Evolutionary conservation across 2,888 invertebrate species (phyloP), one percentile per base, ranked within the genome.

Genomic region (Mythimna impura): DNA sequence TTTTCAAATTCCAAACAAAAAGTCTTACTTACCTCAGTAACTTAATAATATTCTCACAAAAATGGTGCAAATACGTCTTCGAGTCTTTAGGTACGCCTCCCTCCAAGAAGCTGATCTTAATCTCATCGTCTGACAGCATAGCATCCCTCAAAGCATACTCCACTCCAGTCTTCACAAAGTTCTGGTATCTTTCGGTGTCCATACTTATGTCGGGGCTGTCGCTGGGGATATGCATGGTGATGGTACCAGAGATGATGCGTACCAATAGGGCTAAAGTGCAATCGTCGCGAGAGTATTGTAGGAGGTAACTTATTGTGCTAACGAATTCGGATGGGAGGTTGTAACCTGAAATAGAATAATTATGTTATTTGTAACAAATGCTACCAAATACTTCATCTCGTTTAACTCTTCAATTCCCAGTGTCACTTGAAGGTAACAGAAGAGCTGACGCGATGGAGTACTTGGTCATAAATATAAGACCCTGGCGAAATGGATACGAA

Each of bases 231-330:
- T 96, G 95, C 94, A 96, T 94, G 0, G 90, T 89, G n/a, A 95
- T 92, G 5, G 97, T 97, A n/a, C 97, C 97, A 0, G 97, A 96
- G 66, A 97, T 94, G 25, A 97, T 96, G 17, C 97, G 95, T 1
- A 97, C 96, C 22, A 97, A 87, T 0, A 97, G 93, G 0, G 97
- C 97, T 47, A 98, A 90, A 10, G 97, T 97, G 10, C 96, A 95
- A 65, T 96, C 96, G 30, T 95, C 96, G 65, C 96, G 94, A 0
- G 97, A 97, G 85, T 97, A 97, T 88, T 97, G 96, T 4, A 98
- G 93, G 17, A 97, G 90, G 86, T 95, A 97, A 70, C 97, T 96
- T 9, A 97, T 96, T 0, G 97, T 97, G 84, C 96, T 96, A 2
- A 97, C 96, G 68, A 97, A 95, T 77, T 97, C 96, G 0, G 97